phyloP scores from a whole-genome alignment of 2,888 invertebrate genomes.

The Tenthredo distinguenda region DNA sequence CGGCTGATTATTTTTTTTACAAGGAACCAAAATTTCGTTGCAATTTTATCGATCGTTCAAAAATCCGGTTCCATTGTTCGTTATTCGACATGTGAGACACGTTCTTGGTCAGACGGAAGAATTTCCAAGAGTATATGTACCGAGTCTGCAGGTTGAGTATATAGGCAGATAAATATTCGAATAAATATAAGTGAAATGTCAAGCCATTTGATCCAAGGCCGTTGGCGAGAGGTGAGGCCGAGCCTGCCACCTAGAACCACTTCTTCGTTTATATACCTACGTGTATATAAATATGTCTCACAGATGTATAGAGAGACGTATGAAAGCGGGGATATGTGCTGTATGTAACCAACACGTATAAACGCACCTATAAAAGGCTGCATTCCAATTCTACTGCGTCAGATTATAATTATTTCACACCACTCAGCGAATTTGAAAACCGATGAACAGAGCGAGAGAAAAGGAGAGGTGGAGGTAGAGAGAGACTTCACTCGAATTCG shows the following conservation, averaged over 20 bases:
- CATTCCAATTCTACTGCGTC: conserved; percentile 69
- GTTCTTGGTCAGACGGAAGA: background rate
- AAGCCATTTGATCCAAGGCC: conserved; percentile 69
- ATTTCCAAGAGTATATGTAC: background rate
- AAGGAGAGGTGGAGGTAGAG: background rate
- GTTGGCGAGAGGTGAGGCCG: conserved; percentile 52
- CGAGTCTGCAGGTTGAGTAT: background rate
- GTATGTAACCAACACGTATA: background rate
- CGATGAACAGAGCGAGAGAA: background rate
- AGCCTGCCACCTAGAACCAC: conserved; percentile 48
- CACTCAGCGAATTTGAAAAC: conserved; percentile 47
- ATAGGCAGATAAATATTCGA: conserved; percentile 30
- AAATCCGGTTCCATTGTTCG: background rate
- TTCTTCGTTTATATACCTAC: conserved; percentile 26
- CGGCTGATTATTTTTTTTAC: background rate
- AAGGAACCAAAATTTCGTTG: background rate
- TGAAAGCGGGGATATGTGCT: background rate
- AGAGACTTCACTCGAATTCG: background rate
- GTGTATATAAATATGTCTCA: background rate
- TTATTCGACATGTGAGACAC: background rate
- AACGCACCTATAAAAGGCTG: conserved; percentile 56
- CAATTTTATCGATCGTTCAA: background rate
- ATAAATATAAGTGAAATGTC: conserved; percentile 69
- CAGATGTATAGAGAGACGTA: background rate
- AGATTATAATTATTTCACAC: conserved; percentile 61